These are phyloP conservation scores for Pao palembangensis DNA, from an alignment of 2,113 vertebrate genomes.

Conservation along the genomic window DNA sequence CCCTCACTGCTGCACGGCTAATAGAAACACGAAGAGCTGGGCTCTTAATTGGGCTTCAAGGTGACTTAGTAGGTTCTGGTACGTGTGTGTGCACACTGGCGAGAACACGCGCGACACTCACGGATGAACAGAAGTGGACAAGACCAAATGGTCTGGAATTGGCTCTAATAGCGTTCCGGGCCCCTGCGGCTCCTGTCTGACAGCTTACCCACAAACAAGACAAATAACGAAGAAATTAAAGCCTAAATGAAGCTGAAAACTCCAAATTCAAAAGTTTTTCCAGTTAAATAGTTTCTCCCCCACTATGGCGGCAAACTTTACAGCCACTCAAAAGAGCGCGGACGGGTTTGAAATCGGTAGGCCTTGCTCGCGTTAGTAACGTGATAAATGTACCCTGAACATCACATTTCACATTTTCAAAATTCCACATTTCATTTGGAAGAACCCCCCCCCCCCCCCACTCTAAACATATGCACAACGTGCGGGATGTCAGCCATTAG, in stretches of 20 bases:
- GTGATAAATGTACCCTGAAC: conserved; percentile 39
- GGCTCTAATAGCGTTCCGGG: conserved; percentile 54
- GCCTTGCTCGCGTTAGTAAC: conserved; percentile 24
- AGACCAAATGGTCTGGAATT: conserved; percentile 67
- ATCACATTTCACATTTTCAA: conserved; percentile 43
- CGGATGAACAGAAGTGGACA: conserved; percentile 51
- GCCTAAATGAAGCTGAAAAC: conserved; percentile 15
- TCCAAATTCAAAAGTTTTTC: conserved; percentile 7
- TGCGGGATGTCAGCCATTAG: conserved; percentile 70
- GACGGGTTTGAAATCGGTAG: no score
- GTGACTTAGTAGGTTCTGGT: conserved; percentile 51
- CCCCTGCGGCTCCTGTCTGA: conserved; percentile 39
- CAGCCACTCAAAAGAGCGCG: neutral
- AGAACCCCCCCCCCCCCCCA: conserved; percentile 1
- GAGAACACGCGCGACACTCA: neutral
- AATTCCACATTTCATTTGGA: conserved; percentile 39
- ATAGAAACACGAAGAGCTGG: conserved; percentile 56
- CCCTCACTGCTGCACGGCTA: conserved; percentile 37
- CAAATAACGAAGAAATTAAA: conserved; percentile 41
- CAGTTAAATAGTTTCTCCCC: neutral
- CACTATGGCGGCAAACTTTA: conserved; percentile 4
- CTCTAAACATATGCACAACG: no score
- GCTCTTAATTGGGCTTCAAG: conserved; percentile 74
- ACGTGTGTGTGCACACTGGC: conserved; percentile 10
- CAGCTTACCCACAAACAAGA: conserved; percentile 43